A percentile compares a stretch with the other conserved stretches of the same genome.
These are phyloP conservation scores for Pissodes strobi DNA, from an alignment of 1,140 invertebrate species.

Conservation along the genomic window DNA sequence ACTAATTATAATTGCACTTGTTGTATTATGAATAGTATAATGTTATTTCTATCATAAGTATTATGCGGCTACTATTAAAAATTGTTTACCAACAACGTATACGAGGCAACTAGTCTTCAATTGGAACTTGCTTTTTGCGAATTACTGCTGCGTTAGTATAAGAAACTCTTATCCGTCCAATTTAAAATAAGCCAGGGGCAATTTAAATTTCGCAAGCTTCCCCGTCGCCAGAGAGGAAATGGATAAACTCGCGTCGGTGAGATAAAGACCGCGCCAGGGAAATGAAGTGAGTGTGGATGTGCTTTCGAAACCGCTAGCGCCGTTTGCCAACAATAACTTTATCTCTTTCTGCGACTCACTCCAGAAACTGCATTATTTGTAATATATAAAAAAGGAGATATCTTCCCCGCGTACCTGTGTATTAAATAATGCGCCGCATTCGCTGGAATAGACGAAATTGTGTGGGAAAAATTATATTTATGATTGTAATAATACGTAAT, in stretches of 20 bases:
- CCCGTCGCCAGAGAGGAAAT: slow-evolving; percentile 40
- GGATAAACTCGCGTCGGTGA: slow-evolving; percentile 46
- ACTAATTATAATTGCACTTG: too few species aligned
- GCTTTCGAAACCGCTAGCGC: slow-evolving; percentile 22
- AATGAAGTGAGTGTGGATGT: slow-evolving; percentile 46
- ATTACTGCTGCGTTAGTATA: too few species aligned
- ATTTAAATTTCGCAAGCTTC: slow-evolving; percentile 31
- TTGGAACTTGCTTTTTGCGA: too few species aligned
- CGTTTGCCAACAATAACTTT: slow-evolving; percentile 46
- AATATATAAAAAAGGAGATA: slow-evolving; percentile 32
- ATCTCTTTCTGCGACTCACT: slow-evolving; percentile 39
- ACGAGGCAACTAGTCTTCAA: too few species aligned
- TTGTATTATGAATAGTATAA: too few species aligned
- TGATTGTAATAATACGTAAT: background rate
- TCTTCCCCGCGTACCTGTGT: slow-evolving; percentile 13
- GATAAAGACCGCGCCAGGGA: slow-evolving; percentile 44
- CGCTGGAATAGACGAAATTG: slow-evolving; percentile 21
- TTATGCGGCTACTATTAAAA: too few species aligned
- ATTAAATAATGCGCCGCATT: slow-evolving; percentile 10
- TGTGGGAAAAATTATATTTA: slow-evolving; percentile 20
- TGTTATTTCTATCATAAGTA: too few species aligned
- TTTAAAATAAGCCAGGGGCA: slow-evolving; percentile 32
- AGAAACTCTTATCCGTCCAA: slow-evolving; percentile 32
- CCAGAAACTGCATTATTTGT: slow-evolving; percentile 33
- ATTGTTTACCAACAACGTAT: too few species aligned